A percentile compares a stretch with the other conserved stretches of the same genome.
Evolutionary conservation across 2,888 invertebrate genomes (phyloP).

Genomic region (Heliconius aoede): DNA sequence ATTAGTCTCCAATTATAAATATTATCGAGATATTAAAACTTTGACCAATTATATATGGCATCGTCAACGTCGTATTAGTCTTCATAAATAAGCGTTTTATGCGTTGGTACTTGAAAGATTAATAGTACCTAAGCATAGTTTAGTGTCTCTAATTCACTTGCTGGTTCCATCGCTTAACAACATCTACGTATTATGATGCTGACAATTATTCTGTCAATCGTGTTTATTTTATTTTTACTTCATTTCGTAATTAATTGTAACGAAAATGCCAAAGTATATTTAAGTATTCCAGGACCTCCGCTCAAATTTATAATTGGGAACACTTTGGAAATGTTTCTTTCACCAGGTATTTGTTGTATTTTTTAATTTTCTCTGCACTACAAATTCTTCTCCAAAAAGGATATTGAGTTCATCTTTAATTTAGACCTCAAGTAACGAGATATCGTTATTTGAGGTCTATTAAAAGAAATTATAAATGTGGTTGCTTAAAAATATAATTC

Average conservation of each 20-base stretch:
- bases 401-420: neutral
- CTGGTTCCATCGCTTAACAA: neutral
- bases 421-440: neutral
- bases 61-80: neutral
- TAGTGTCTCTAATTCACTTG: neutral
- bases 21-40: neutral
- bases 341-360: conserved; percentile 36
- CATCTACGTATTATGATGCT: conserved; percentile 8
- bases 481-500: neutral
- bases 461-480: too few species aligned
- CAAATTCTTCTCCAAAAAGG: neutral
- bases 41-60: neutral
- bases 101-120: neutral
- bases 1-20: neutral
- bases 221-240: conserved; percentile 43
- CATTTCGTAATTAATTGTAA: conserved; percentile 50
- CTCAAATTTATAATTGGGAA: conserved; percentile 48
- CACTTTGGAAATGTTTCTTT: conserved; percentile 41
- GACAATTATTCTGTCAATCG: conserved; percentile 11
- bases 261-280: conserved; percentile 52
- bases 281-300: conserved; percentile 59
- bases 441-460: neutral
- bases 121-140: neutral
- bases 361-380: neutral
- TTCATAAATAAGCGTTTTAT: neutral